phyloP scores from a whole-genome alignment of 2,113 vertebrate species.

The Heliornis fulica region DNA sequence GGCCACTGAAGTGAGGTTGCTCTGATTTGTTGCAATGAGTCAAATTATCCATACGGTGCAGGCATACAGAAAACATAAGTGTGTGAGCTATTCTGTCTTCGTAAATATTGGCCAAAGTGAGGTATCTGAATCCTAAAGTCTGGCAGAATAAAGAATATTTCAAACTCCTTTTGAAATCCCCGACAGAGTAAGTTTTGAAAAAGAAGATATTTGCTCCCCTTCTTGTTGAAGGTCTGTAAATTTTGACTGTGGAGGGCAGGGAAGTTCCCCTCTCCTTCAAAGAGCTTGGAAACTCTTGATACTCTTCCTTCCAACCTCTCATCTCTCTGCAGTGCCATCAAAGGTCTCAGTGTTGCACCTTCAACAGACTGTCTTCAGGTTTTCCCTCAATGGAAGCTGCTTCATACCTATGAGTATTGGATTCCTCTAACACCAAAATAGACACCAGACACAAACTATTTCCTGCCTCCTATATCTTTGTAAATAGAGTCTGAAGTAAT shows the following conservation, averaged over 20 bases:
- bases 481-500: not conserved
- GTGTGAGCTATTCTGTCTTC: not conserved
- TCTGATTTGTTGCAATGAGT: not conserved
- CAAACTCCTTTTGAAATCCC: not conserved
- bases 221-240: not conserved
- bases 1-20: not conserved
- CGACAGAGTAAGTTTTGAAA: not conserved
- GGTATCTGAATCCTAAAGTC: not conserved
- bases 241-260: not conserved
- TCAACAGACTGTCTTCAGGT: not conserved
- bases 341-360: not conserved
- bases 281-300: not conserved
- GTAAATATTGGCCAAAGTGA: not conserved
- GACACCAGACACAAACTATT: not conserved
- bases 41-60: not conserved
- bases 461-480: not conserved
- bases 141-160: not conserved
- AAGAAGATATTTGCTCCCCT: not conserved
- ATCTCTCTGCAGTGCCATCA: not conserved
- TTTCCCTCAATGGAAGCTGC: not conserved
- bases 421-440: not conserved
- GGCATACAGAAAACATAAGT: not conserved
- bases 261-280: not conserved
- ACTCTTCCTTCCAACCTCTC: not conserved
- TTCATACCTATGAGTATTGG: not conserved